phyloP scores from a whole-genome alignment of 2,113 vertebrate species.

The Myrmecobius fasciatus region DNA sequence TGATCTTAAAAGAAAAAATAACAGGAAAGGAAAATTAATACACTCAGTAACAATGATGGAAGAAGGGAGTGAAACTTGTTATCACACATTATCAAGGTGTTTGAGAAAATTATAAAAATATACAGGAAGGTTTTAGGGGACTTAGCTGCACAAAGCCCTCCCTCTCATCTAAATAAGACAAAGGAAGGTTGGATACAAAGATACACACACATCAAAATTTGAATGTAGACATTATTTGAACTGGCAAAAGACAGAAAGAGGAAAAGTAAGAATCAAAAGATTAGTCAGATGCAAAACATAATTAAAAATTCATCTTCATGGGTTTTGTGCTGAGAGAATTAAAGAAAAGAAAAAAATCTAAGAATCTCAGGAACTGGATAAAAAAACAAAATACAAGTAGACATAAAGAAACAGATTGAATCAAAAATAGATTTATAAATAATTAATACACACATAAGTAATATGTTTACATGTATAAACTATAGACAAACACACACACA shows the following conservation, averaged over 20 bases:
- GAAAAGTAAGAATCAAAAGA: background rate
- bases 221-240: background rate
- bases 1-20: background rate
- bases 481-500: background rate
- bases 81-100: background rate
- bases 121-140: background rate
- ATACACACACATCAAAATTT: background rate
- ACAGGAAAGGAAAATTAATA: background rate
- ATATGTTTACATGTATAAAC: background rate
- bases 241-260: background rate
- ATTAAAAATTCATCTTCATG: background rate
- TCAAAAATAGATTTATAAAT: background rate
- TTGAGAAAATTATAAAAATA: background rate
- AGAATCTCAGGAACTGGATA: background rate
- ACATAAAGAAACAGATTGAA: background rate
- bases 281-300: background rate
- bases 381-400: background rate
- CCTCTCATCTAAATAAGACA: background rate
- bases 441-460: background rate
- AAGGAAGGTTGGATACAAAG: background rate
- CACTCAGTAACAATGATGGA: background rate
- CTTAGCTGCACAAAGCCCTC: background rate
- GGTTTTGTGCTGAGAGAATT: background rate
- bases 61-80: background rate
- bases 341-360: background rate